Evolutionary conservation across 1,140 invertebrate species (phyloP).

Genomic region (Heterodera carotae): DNA sequence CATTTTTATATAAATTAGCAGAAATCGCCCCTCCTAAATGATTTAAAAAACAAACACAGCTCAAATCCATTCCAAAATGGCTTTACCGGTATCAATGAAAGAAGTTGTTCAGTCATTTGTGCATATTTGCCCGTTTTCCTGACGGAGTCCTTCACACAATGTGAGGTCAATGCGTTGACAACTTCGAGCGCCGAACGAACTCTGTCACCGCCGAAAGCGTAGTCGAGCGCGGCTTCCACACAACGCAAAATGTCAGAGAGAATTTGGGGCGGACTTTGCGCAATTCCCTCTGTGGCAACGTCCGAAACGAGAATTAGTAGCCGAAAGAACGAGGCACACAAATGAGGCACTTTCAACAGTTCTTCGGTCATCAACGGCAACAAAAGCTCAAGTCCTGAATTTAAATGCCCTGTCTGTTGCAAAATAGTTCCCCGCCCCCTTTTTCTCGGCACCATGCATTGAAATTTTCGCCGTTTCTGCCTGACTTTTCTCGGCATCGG

Average conservation of each 20-base stretch:
- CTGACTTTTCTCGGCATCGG: slow-evolving; percentile 5
- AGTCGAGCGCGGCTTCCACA: slow-evolving; percentile 21
- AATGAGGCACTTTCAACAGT: slow-evolving; percentile 30
- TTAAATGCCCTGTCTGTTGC: not conserved
- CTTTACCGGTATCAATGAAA: slow-evolving; percentile 16
- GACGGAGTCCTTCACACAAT: slow-evolving; percentile 19
- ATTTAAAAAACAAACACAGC: no score
- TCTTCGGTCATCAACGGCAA: slow-evolving; percentile 40
- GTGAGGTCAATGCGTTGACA: slow-evolving; percentile 29
- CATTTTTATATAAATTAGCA: not conserved
- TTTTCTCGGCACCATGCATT: slow-evolving; percentile 15
- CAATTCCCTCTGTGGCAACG: slow-evolving; percentile 32
- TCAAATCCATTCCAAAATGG: no score
- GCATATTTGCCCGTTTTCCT: not conserved
- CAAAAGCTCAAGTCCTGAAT: slow-evolving; percentile 34
- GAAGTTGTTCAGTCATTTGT: slow-evolving; percentile 3
- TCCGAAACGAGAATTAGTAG: slow-evolving; percentile 36
- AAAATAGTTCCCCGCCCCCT: not conserved
- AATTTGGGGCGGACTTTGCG: slow-evolving; percentile 29
- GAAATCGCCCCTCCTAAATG: no score
- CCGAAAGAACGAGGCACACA: slow-evolving; percentile 40
- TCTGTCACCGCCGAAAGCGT: slow-evolving; percentile 33
- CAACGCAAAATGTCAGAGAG: slow-evolving; percentile 28
- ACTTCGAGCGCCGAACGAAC: slow-evolving; percentile 34
- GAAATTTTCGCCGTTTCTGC: slow-evolving; percentile 24